These are phyloP conservation scores for Caenorhabditis tropicalis DNA, from an alignment of 1,140 invertebrate species.

Conservation along the genomic window DNA sequence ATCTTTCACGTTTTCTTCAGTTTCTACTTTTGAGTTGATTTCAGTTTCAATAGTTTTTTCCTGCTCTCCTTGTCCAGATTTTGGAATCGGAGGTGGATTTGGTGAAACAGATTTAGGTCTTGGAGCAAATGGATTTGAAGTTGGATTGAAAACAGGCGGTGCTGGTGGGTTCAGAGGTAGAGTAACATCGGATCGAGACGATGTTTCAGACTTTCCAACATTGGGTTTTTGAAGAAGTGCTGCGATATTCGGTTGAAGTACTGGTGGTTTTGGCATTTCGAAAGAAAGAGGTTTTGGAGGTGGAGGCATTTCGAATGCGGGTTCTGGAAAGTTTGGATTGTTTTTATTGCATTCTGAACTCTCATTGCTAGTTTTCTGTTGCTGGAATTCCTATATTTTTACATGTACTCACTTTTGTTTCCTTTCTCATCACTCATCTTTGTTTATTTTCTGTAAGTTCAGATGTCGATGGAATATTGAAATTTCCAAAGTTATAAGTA, in stretches of 20 bases:
- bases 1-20: too few relatives aligned
- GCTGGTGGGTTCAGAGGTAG: neutral
- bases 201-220: neutral
- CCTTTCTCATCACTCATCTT: neutral
- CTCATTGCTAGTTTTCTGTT: neutral
- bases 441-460: neutral
- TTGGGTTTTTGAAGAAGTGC: neutral
- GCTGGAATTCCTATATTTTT: neutral
- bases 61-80: neutral
- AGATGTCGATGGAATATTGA: too few relatives aligned
- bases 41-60: neutral
- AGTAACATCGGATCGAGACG: neutral
- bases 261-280: constrained; percentile 26
- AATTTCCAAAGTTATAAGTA: too few relatives aligned
- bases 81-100: neutral
- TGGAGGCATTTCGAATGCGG: constrained; percentile 3
- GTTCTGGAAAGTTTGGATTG: neutral
- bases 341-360: too few relatives aligned
- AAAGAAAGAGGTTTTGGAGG: constrained; percentile 11
- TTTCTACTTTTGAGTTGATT: too few relatives aligned
- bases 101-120: constrained; percentile 17
- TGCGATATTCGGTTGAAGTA: constrained; percentile 15
- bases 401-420: neutral
- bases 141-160: neutral
- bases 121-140: neutral